These are phyloP conservation scores for Dromaius novaehollandiae DNA, from an alignment of 2,113 vertebrate species.

Conservation along the genomic window DNA sequence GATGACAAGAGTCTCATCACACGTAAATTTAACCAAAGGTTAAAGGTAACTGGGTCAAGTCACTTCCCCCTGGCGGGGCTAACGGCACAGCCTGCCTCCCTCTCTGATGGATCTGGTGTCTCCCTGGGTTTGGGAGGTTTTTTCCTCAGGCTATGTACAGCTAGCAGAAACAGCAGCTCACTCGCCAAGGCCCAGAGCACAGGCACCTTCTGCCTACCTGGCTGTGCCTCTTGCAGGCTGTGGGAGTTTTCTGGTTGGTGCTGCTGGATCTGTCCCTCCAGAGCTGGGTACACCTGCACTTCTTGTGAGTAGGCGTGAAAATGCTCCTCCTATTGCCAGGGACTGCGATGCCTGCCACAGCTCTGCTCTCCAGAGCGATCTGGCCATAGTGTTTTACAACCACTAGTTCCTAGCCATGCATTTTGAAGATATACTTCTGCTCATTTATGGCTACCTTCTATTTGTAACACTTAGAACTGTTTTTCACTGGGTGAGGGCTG, in stretches of 20 bases:
- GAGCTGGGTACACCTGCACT: not conserved
- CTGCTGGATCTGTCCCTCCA: not conserved
- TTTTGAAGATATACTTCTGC: not conserved
- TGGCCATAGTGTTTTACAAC: accelerated
- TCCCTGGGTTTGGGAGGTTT: not conserved
- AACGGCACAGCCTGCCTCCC: not conserved
- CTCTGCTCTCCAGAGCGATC: not conserved
- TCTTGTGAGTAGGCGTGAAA: not conserved
- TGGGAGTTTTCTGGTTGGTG: not conserved
- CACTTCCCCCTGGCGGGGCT: not conserved
- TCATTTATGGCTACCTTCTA: not conserved
- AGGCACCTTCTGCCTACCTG: not conserved
- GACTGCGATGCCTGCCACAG: not conserved
- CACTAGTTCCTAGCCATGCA: not conserved
- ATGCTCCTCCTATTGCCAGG: not conserved
- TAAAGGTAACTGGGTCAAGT: not conserved
- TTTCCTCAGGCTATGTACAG: not conserved
- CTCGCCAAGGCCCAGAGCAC: accelerated
- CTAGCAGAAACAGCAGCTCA: not conserved
- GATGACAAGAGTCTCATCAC: not conserved
- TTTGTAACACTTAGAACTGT: not conserved
- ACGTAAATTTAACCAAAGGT: not conserved
- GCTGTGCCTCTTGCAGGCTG: not conserved
- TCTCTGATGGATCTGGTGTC: not conserved
- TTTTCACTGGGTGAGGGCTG: not conserved